Base-by-base conservation (phyloP, 1,140 invertebrate species). In the Drosophila athabasca region DNA sequence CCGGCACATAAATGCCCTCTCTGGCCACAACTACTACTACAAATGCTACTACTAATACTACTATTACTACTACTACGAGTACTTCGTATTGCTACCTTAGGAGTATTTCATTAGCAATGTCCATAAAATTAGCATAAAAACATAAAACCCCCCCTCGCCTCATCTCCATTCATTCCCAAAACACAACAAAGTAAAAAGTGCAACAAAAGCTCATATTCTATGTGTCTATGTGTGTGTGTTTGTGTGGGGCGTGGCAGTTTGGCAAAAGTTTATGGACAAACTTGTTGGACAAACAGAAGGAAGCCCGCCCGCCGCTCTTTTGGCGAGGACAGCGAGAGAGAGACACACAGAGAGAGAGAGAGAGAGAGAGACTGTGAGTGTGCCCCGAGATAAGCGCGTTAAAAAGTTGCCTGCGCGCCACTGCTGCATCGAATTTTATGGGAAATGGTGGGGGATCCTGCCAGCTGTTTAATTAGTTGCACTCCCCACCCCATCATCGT, bases 381-480 rank as follows among this genome's bases (percentile, higher is more conserved):
- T 39, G 35, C 19, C 8, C 57, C 46, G 41, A 67, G 79, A 83
- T 84, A 84, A 85, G 67, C 67, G 76, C 72, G 71, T 76, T 84
- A 79, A 76, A 84, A 84, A 54, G 78, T 84, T 75, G 45, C 48
- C 55, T 43, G 50, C 41, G 41, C 35, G 35, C 11, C 35, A 2
- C 35, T 39, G 35, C 3, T 13, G 3, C 11, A 13, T 11, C 11
- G 24, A 17, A 60, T 39, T 29, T 53, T 46, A 43, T 39, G 54
- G 19, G 11, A 11, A 43, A 17, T 19, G 15, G 15, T 19, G 31
- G 26, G 26, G 24, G 9, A 19, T 7, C 24, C 9, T 65, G 53
- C 65, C 62, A 54, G 59, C 60, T 79, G 81, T 76, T 84, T 85
- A 84, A 84, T 84, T 84, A 84, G 80, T 84, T 84, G 80, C 79